Evolutionary conservation across 2,797 vertebrate genomes (phyloP), one percentile per base, ranked within the genome.

Genomic region (Eidolon dupreanum): DNA sequence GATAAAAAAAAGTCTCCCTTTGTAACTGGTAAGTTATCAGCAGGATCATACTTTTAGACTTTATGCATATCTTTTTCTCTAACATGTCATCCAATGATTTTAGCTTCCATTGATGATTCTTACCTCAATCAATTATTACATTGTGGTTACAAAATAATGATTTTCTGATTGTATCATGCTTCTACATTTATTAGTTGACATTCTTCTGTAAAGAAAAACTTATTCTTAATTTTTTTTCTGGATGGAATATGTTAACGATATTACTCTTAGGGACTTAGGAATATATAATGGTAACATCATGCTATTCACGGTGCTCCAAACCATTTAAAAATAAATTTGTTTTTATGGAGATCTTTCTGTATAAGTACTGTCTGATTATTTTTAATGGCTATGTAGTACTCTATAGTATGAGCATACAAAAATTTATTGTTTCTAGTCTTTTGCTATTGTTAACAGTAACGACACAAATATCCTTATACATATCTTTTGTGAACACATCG

Each of bases 371-470:
- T 70, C 26, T 74, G 19, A 38, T 78, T 55, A 66, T 36, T 84
- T 84, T 92, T 43, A 84, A 94, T 68, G 83, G 38, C 15, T 74
- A 10, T 65, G 24, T 38, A 57, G 38, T 81, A 57, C 73, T 95
- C 26, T 57, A 49, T 38, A 75, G 31, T 46, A 84, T 31, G 12
- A 90, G 28, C 11, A 41, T 31, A 70, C 22, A 70, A 31, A 79
- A 65, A 36, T 91, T 79, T 38, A 65, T 70, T 87, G 20, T 93
- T 55, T 74, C 43, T 17, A 88, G 51, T 20, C 8, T 55, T 70
- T 94, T 94, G 57, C 31, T 46, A 88, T 82, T 57, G 59, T 55
- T 36, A 88, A 83, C n/a, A 94, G n/a, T 85, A 22, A 68, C 78
- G 6, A 31, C 68, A 65, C 43, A 79, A 78, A 49, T 57, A 65